Base-by-base conservation (phyloP, 2,113 vertebrate genomes). In the Apteryx mantelli region DNA sequence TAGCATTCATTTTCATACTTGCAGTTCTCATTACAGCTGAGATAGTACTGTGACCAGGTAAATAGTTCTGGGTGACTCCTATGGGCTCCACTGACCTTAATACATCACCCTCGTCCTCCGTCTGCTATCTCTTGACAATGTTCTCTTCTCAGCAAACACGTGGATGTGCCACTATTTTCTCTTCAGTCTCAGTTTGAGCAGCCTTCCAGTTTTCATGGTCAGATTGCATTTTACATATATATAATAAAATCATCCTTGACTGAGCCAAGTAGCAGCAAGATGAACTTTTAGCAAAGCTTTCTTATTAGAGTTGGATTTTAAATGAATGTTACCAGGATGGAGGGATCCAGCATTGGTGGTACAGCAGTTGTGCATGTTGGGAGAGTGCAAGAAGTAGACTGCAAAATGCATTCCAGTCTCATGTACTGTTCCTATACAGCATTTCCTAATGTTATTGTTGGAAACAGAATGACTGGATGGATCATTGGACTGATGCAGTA, bases 81-180 rank as follows among this genome's bases (percentile, higher is more conserved):
- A 44, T 19, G 71, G 71, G 30, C 6, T 73, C 38, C 42, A 24
- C 19, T 76, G 32, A 65, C 9, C 11, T 60, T 82, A 26, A 30
- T 21, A 17, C 19, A 20, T 10, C 1, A 60, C 56, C 5, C 56
- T 60, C 17, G 7, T 34, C 56, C 56, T 60, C 1, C 1, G 4
- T 10, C 2, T 64, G 25, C 2, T 30, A 25, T 66, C 14, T 68
- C 2, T 4, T 70, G 44, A 44, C 11, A 4, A 73, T 88, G 24
- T 38, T 36, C 1, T 58, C 9, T 64, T 50, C 46, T 86, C 71
- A 92, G 9, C 19, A 90, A 56, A 82, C 21, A 28, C 76, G 48
- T 82, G 28, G 4, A 60, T 86, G 22, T 56, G 21, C 11, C 26
- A 26, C 3, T 13, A 68, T 56, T 85, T 77, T 3, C 15, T 81